phyloP scores from a whole-genome alignment of 2,797 vertebrate species.

The Lates japonicus region DNA sequence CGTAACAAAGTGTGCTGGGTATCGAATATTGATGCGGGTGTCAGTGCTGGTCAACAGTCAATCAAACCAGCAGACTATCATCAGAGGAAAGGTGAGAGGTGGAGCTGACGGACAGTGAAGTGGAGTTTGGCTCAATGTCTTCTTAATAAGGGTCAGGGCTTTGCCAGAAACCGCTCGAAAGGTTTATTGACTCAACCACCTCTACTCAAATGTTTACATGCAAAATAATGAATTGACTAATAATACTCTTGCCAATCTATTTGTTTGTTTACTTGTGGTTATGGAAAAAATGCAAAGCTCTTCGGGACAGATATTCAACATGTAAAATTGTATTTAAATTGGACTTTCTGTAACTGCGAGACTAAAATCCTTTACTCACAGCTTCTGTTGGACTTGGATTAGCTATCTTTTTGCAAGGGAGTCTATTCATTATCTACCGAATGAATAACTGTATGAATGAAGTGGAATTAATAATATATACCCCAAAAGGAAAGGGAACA shows the following conservation, averaged over 20 bases:
- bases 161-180: slow-evolving; percentile 6
- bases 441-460: slow-evolving; percentile 51
- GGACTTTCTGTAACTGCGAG: slow-evolving; percentile 16
- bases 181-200: slow-evolving; percentile 12
- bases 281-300: background rate
- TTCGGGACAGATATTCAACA: background rate
- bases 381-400: slow-evolving; percentile 39
- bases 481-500: slow-evolving; percentile 50
- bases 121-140: slow-evolving; percentile 22
- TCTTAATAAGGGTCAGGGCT: slow-evolving; percentile 36
- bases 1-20: slow-evolving; percentile 15
- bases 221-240: background rate
- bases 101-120: slow-evolving; percentile 22
- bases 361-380: slow-evolving; percentile 10
- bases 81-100: slow-evolving; percentile 60
- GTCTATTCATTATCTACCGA: slow-evolving; percentile 56
- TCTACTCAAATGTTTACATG: background rate
- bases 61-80: slow-evolving; percentile 48
- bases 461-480: slow-evolving; percentile 63
- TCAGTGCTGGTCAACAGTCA: slow-evolving; percentile 49
- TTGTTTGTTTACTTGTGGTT: background rate
- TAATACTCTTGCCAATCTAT: slow-evolving; percentile 1
- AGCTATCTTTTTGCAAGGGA: slow-evolving; percentile 33
- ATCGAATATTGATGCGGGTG: slow-evolving; percentile 45
- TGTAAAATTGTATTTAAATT: slow-evolving; percentile 4